phyloP scores from a whole-genome alignment of 2,797 vertebrate genomes.

The Acipenser oxyrinchus region DNA sequence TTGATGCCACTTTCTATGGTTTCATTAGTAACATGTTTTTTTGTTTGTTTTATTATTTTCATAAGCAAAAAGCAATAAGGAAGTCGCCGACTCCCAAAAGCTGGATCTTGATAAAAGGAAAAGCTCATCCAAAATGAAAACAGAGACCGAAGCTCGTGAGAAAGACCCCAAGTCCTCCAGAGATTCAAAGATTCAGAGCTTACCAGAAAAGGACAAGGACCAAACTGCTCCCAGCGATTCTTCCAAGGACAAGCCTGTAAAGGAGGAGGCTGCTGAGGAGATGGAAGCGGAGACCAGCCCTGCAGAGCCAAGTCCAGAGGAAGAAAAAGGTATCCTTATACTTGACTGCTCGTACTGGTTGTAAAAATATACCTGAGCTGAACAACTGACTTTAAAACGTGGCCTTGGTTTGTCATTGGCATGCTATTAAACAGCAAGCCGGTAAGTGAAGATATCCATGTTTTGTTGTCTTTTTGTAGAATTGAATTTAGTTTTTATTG shows the following conservation, averaged over 20 bases:
- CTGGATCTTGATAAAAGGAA: slow-evolving; percentile 51
- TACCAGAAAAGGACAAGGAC: slow-evolving; percentile 35
- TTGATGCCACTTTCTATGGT: too few species aligned
- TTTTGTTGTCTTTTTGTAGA: neutral
- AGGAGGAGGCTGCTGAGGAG: slow-evolving; percentile 39
- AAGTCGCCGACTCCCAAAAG: slow-evolving; percentile 22
- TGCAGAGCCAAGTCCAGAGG: slow-evolving; percentile 25
- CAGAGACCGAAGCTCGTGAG: slow-evolving; percentile 39
- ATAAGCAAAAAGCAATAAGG: slow-evolving; percentile 43
- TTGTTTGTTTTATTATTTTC: neutral
- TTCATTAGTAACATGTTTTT: too few species aligned
- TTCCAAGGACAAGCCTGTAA: slow-evolving; percentile 42
- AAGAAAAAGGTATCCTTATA: slow-evolving; percentile 48
- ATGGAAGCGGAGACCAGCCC: slow-evolving; percentile 37
- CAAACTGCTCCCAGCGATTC: slow-evolving; percentile 30
- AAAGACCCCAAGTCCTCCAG: slow-evolving; percentile 30
- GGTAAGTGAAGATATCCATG: too few species aligned
- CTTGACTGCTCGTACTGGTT: neutral
- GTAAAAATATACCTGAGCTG: neutral
- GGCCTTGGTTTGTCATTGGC: too few species aligned
- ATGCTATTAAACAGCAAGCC: too few species aligned
- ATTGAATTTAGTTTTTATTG: neutral
- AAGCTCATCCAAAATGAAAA: slow-evolving; percentile 45
- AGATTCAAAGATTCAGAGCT: slow-evolving; percentile 29
- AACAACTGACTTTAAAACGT: too few species aligned